Base-by-base conservation (phyloP, 2,888 invertebrate genomes). In the Marasmarcha lunaedactyla region DNA sequence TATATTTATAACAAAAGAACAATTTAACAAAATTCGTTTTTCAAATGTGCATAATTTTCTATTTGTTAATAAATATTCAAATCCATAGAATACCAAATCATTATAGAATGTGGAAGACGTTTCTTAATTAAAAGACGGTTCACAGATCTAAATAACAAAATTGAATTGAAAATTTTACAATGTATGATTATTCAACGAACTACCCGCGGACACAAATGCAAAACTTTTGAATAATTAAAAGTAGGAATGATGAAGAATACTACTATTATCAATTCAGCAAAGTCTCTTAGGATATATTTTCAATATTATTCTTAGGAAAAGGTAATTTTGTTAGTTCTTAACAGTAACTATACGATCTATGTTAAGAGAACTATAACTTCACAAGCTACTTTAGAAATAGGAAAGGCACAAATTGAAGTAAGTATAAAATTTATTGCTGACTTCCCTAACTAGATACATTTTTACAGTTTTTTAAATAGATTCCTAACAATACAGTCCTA, bases 371-470 rank as follows among this genome's bases (percentile, higher is more conserved):
- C 63, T 51, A 60, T 54, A 64, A 69, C 62, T 67, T 62, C 74
- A 71, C 72, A 71, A 71, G 74, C 74, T 71, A 73, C 65, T 60
- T 81, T 79, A 81, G 83, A 83, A 76, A 81, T 79, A 81, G 81
- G 76, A 79, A 83, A 83, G 83, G 83, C 83, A 83, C 83, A 81
- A 20, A 81, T 83, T 57, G 81, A 83, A 81, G 79, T 81, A 83
- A 81, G 79, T 81, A 79, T 81, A 72, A 78, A 81, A 81, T 72
- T 79, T 83, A 83, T 83, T 83, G 83, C 83, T 81, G 79, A 73
- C 69, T 69, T 70, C 66, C 70, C 73, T 83, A 79, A 74, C 74
- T 81, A 79, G 59, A 54, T 63, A 60, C 55, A 46, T 57, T 58
- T 51, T 42, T 57, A 30, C 30, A 30, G 30, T 58, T 57, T 59